Base-by-base conservation (phyloP, 23 tunicate genomes). In the Styela plicata region DNA sequence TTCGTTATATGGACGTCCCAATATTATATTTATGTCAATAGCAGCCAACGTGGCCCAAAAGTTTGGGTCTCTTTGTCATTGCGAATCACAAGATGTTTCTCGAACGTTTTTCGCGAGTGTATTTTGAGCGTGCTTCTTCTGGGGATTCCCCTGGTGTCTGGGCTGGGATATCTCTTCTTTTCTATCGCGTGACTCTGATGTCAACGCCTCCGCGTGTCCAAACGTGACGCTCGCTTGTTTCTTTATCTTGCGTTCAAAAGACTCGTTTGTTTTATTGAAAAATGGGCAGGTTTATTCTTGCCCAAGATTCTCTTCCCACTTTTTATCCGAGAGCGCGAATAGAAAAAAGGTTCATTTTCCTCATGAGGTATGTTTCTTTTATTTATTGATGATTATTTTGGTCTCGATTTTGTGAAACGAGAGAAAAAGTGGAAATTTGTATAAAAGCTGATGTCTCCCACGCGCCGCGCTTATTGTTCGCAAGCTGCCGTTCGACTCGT, bases 121-220 rank as follows among this genome's bases (percentile, higher is more conserved):
- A 20, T 57, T 57, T 18, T 57, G 64, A 27, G 30, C 36, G 32
- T 3, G 26, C 34, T 3, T 34, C 29, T 28, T 34, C 5, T 22
- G 81, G 81, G 63, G 64, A 26, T 76, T 76, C 81, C 81, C 81
- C 81, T 76, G 81, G 81, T 76, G 33, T 24, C 0, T 29, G 64
- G 26, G 20, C 22, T 31, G 77, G 36, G 36, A 30, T 27, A 5
- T 71, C 34, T 34, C 32, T 33, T 5, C 29, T 71, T 28, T 52
- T 25, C 28, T 1, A 44, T 52, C 81, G 20, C 81, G 81, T 76
- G 81, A 76, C 31, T 76, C 64, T 76, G 81, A 76, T 76, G 81
- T 76, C 64, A 76, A 44, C 31, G 19, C 30, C 81, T 52, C 66
- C 81, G 81, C 81, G 81, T 76, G 25, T 53, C 22, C 0, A 18